These are phyloP conservation scores for Hedya salicella DNA, from an alignment of 2,888 invertebrate genomes.

Conservation along the genomic window DNA sequence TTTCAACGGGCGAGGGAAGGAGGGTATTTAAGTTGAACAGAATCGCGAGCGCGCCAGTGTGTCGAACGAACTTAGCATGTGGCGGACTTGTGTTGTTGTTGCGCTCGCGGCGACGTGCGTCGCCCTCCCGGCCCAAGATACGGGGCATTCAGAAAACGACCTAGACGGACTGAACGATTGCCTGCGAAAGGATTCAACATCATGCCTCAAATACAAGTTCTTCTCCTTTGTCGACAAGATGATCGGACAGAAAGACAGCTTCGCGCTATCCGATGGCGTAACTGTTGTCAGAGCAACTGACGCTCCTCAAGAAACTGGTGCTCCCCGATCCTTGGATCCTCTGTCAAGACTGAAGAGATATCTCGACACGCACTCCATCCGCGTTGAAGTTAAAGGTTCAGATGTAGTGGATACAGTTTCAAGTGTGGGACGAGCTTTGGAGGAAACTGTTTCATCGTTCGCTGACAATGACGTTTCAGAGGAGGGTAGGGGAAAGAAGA, in stretches of 20 bases:
- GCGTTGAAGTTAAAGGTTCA: constrained; percentile 93
- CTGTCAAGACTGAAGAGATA: constrained; percentile 90
- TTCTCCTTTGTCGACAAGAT: constrained; percentile 95
- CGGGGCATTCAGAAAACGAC: constrained; percentile 89
- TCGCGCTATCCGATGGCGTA: constrained; percentile 92
- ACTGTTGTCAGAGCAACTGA: constrained; percentile 91
- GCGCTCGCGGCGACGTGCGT: constrained; percentile 80
- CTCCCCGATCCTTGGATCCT: constrained; percentile 90
- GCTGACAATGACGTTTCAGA: constrained; percentile 86
- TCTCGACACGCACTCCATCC: constrained; percentile 91
- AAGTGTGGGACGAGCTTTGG: constrained; percentile 91
- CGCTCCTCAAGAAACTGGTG: constrained; percentile 89
- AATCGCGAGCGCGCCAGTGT: constrained; percentile 70
- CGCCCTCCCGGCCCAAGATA: constrained; percentile 90
- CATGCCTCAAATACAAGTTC: constrained; percentile 94
- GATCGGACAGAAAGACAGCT: constrained; percentile 91
- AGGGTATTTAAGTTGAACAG: constrained; percentile 71
- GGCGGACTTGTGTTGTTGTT: constrained; percentile 68
- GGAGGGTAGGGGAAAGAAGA: constrained; percentile 92
- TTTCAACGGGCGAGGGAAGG: constrained; percentile 67
- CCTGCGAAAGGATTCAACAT: constrained; percentile 92
- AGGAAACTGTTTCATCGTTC: constrained; percentile 88
- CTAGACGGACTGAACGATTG: constrained; percentile 92
- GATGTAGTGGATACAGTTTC: constrained; percentile 93
- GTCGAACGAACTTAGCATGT: constrained; percentile 70